Base-by-base conservation (phyloP, 1,140 invertebrate genomes). In the Leptopilina boulardi region DNA sequence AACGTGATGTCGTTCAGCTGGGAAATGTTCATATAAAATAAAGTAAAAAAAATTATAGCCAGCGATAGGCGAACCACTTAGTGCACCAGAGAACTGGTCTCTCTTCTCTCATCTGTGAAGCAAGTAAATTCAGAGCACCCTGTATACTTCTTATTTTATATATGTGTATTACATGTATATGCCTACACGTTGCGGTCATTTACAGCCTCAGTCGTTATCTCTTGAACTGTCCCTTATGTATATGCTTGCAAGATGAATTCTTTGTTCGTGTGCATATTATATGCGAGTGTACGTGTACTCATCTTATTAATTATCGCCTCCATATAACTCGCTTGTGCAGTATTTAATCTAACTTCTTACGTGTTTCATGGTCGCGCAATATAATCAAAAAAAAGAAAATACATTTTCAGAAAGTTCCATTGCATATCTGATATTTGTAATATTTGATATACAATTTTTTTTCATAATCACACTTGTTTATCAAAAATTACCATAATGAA, bases 291-390 rank as follows among this genome's bases (percentile, higher is more conserved):
- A 34, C 59, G 26, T 66, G 59, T 66, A 23, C 59, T 30, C 59
- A 66, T 66, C 59, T 34, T 66, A 66, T 66, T 66, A 66, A 66
- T 66, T 66, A 66, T 66, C 21, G 59, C 59, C 59, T 66, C 4
- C 23, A 66, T 66, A 66, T 66, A 66, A 66, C 59, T 34, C 59
- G 34, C 34, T 66, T 66, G 59, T 30, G 23, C 13, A 26, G 59
- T 66, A 66, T 66, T 66, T 66, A 66, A 66, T 66, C 23, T 34
- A 66, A 30, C 23, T 15, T 23, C 26, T 66, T 30, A 66, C 59
- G 26, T 66, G 26, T 66, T 11, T 66, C 26, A 66, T 66, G 59
- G 59, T 66, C 59, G 59, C 26, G 59, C 13, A 66, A 11, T 23
- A 30, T 66, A 66, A 66, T 15, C 56, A 11, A 66, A 66, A 30